These are phyloP conservation scores for Atherinosoma microstoma DNA, from an alignment of 2,797 vertebrate species.

Conservation along the genomic window DNA sequence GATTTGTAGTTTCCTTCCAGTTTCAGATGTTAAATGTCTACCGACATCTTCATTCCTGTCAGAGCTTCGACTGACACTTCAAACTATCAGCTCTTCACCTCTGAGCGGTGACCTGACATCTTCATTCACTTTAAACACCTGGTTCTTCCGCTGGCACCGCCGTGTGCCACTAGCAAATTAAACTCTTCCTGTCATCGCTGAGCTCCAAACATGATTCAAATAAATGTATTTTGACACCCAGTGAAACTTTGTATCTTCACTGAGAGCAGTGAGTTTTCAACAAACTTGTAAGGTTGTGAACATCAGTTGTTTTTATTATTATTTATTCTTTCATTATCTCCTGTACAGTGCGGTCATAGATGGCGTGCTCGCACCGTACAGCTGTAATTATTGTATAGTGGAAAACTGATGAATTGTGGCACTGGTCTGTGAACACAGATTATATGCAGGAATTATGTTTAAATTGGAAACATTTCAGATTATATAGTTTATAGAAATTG, in stretches of 20 bases:
- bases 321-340: neutral
- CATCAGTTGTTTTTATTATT: neutral
- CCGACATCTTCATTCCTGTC: neutral
- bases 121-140: neutral
- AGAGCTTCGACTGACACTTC: neutral
- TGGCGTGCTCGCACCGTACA: no score
- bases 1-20: neutral
- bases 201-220: neutral
- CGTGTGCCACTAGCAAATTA: neutral
- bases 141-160: neutral
- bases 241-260: neutral
- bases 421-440: no score
- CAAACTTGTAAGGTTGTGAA: neutral
- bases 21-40: neutral
- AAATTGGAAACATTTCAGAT: neutral
- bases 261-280: neutral
- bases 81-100: conserved; percentile 2
- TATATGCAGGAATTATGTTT: no score
- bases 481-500: neutral
- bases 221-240: neutral
- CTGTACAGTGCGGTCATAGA: no score
- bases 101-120: neutral
- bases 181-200: neutral
- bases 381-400: no score
- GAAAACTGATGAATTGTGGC: no score